Conservation (phyloP, 2,888 invertebrate genomes). For the Siphonodentalium dalli region DNA sequence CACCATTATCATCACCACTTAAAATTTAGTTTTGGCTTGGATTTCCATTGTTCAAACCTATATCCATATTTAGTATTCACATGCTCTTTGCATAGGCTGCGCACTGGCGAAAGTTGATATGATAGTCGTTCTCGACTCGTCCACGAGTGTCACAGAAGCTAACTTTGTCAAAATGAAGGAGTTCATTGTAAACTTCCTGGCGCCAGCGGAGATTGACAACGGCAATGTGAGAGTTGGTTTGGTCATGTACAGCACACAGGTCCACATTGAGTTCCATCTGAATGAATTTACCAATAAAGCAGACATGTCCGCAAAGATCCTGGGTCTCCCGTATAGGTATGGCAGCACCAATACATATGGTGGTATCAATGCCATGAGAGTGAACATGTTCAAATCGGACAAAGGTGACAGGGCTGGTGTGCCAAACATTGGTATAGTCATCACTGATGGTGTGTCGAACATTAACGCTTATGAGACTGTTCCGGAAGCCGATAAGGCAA, state of each 20-base stretch:
- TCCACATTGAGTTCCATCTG: constrained; percentile 48
- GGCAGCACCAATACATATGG: constrained; percentile 47
- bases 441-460: constrained; percentile 58
- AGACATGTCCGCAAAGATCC: too few relatives aligned
- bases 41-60: too few relatives aligned
- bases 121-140: constrained; percentile 42
- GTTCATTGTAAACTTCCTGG: constrained; percentile 32
- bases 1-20: too few relatives aligned
- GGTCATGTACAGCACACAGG: constrained; percentile 38
- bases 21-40: too few relatives aligned
- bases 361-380: constrained; percentile 36
- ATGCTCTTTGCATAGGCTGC: constrained; percentile 3
- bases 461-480: constrained; percentile 49
- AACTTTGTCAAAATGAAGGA: constrained; percentile 37
- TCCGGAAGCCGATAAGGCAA: constrained; percentile 42
- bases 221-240: constrained; percentile 23
- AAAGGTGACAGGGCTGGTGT: constrained; percentile 49
- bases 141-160: constrained; percentile 37
- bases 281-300: constrained; percentile 33
- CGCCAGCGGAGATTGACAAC: constrained; percentile 24
- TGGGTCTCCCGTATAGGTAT: too few relatives aligned
- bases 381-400: constrained; percentile 28
- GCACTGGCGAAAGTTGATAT: constrained; percentile 31
- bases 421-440: constrained; percentile 44
- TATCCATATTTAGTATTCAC: too few relatives aligned